Evolutionary conservation across 2,113 vertebrate genomes (phyloP), one percentile per base, ranked within the genome.

Genomic region (Erythrocercus mccallii): DNA sequence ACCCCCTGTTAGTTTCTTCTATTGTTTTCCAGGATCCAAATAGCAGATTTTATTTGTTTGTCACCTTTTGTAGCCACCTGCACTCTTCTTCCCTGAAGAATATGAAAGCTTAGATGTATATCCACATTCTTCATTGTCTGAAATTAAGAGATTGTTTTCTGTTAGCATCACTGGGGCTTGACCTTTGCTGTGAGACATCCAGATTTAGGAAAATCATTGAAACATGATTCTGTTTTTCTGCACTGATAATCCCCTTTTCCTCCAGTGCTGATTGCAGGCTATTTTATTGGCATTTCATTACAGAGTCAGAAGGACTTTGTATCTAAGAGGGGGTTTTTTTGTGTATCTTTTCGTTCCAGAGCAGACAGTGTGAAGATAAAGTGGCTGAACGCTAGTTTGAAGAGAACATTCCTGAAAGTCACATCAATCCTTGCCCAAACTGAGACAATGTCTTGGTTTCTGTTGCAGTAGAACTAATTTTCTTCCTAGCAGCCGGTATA

Each of bases 251-350:
- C 77, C 37, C 4, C 27, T 53, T 92, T 76, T 77, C 64, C 23
- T 56, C n/a, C n/a, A 38, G 71, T 80, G 44, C 23, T 80, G 33
- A 90, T 77, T 91, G 42, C 47, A 91, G 42, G 10, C 38, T 89
- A 17, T 53, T 95, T 86, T 93, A 78, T 77, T 72, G 82, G 38
- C 58, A 81, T 96, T 96, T 89, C 50, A 48, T 92, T 94, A 81
- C 45, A 60, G 68, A 95, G 9, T 90, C 73, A 86, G 84, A 94
- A 96, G 61, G 42, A 74, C 12, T 44, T 58, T 44, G 56, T 58
- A 8, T 74, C 56, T 3, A 20, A 76, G 81, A 91, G 27, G 33
- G 2, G 33, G 2, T 50, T 61, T 68, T 79, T 44, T 6, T 54
- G 31, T 84, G 30, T 15, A 16, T 84, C 15, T 72, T 85, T 78